Percentiles rank a stretch among this genome's conserved stretches.
phyloP scores from a whole-genome alignment of 1,140 invertebrate genomes.

The Drosophila guanche region DNA sequence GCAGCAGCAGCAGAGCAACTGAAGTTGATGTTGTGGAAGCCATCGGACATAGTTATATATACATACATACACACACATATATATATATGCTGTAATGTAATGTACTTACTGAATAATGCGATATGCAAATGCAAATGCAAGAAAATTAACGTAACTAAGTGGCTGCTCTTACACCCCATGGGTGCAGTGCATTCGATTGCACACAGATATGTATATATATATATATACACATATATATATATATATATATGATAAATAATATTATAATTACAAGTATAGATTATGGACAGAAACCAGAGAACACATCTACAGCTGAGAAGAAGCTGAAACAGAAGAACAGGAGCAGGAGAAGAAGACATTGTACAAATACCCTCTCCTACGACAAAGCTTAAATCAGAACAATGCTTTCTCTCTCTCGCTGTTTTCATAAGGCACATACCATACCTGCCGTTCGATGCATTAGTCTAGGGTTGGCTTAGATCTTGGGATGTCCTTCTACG shows the following conservation, averaged over 20 bases:
- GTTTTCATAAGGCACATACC: conserved; percentile 19
- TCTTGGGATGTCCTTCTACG: not conserved
- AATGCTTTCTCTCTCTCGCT: conserved; percentile 25
- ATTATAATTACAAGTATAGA: conserved; percentile 25
- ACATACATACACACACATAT: conserved; percentile 21
- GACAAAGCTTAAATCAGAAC: conserved; percentile 30
- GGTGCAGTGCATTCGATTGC: conserved; percentile 69
- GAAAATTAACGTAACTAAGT: conserved; percentile 54
- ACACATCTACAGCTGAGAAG: conserved; percentile 14
- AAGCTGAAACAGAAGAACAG: conserved; percentile 10
- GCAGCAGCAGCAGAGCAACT: conserved; percentile 6
- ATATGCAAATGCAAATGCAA: conserved; percentile 26
- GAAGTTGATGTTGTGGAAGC: conserved; percentile 27
- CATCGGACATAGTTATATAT: conserved; percentile 58
- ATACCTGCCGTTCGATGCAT: conserved; percentile 9
- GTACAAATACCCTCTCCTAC: conserved; percentile 21
- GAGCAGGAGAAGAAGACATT: conserved; percentile 32
- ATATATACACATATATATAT: conserved; percentile 46
- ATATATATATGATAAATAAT: conserved; percentile 47
- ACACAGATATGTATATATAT: conserved; percentile 52
- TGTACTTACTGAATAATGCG: conserved; percentile 28
- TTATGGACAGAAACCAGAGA: conserved; percentile 22
- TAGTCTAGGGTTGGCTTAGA: conserved; percentile 21
- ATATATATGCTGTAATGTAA: conserved; percentile 1
- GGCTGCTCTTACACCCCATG: conserved; percentile 77